Percentiles rank a stretch among this genome's conserved stretches.
phyloP scores from a whole-genome alignment of 2,888 invertebrate species.

The Drosophila paranaensis region DNA sequence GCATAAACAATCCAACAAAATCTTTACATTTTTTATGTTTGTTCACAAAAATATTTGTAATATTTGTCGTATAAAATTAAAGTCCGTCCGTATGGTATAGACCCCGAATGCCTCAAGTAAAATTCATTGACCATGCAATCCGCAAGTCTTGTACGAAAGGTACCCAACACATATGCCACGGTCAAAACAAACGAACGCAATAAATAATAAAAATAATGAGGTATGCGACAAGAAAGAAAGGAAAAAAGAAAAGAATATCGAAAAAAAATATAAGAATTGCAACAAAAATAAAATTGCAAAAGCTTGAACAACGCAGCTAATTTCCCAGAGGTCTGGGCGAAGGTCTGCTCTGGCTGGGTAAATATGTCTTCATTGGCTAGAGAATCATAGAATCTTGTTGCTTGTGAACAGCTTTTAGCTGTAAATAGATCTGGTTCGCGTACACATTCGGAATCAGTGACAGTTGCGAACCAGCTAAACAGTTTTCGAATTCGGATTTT shows the following conservation, averaged over 20 bases:
- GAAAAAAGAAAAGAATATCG: conserved; percentile 20
- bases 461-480: neutral
- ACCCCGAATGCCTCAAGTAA: neutral
- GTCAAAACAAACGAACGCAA: conserved; percentile 46
- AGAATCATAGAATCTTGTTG: neutral
- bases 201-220: conserved; percentile 38
- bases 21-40: neutral
- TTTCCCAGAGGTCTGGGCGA: conserved; percentile 56
- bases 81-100: neutral
- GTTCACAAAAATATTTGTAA: neutral
- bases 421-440: conserved; percentile 1
- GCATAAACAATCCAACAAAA: neutral
- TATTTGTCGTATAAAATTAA: neutral
- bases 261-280: conserved; percentile 32
- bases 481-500: neutral
- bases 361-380: neutral
- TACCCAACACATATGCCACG: conserved; percentile 23
- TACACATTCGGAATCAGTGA: neutral
- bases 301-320: conserved; percentile 38
- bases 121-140: conserved; percentile 14
- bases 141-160: conserved; percentile 10
- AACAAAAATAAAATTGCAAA: conserved; percentile 21
- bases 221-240: conserved; percentile 10
- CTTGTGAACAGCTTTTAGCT: neutral
- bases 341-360: conserved; percentile 34